A percentile compares a stretch with the other conserved stretches of the same genome.
These are phyloP conservation scores for Norana najaformis DNA, from an alignment of 2,888 invertebrate genomes.

Conservation along the genomic window DNA sequence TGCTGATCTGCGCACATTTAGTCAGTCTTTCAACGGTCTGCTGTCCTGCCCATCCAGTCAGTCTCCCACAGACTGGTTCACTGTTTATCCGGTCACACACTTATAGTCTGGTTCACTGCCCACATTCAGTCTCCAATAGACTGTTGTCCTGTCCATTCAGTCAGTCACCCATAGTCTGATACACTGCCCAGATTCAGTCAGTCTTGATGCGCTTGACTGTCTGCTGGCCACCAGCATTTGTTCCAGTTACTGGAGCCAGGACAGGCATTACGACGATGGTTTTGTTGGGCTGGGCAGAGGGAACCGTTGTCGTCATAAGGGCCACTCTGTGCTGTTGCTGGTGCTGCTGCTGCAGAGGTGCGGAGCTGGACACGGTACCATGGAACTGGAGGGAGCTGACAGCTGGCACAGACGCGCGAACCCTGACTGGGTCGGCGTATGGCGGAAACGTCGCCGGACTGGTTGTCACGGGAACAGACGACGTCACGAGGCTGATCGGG, in stretches of 20 bases:
- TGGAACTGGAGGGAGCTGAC: neutral
- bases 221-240: neutral
- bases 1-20: neutral
- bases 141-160: neutral
- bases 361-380: neutral
- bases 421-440: neutral
- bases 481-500: constrained; percentile 6
- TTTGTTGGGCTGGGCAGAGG: neutral
- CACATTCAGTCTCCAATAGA: neutral
- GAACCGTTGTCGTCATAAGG: neutral
- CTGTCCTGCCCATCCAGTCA: neutral
- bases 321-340: neutral
- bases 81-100: neutral
- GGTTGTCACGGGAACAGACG: neutral
- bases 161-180: neutral
- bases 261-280: constrained; percentile 20
- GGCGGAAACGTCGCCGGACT: neutral
- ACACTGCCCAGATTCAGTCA: neutral
- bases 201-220: constrained; percentile 4
- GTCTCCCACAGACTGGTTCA: neutral
- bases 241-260: neutral
- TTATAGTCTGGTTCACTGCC: neutral
- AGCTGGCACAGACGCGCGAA: neutral
- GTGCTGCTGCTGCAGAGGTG: neutral
- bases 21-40: neutral